Conservation (phyloP, 1,140 invertebrate species). For the Lasaia peninsularis region DNA sequence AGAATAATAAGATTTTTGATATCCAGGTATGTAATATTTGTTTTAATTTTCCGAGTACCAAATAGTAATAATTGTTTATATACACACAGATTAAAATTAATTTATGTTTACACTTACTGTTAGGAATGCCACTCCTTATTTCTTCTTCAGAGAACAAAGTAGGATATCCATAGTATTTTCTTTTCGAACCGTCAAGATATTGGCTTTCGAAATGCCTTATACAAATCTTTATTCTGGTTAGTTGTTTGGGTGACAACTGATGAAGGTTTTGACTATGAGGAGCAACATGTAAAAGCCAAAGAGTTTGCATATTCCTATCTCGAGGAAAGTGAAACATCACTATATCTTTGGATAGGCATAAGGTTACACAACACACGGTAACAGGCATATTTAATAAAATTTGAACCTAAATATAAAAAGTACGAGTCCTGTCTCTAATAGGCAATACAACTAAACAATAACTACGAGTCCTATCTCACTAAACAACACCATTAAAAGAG, state of each 20-base stretch:
- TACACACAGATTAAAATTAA: background rate
- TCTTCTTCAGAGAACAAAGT: background rate
- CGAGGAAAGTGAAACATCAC: background rate
- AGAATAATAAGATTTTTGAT: no score
- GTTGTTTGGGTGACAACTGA: background rate
- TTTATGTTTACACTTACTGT: slow-evolving; percentile 8
- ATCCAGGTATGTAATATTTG: no score
- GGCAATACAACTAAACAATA: no score
- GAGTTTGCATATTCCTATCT: background rate
- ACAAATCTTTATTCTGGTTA: background rate
- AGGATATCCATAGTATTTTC: background rate
- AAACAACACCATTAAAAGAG: no score
- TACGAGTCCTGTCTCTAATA: no score
- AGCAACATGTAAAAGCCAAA: background rate
- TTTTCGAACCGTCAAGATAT: background rate
- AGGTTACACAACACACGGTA: no score
- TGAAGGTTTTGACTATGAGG: background rate
- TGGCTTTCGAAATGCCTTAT: background rate
- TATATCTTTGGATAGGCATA: no score
- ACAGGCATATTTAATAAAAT: no score
- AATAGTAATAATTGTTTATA: background rate
- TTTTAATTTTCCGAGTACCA: no score
- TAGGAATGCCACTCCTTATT: slow-evolving; percentile 15
- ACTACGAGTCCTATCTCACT: no score
- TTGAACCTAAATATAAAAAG: no score